Evolutionary conservation across 2,888 invertebrate species (phyloP), one percentile per base, ranked within the genome.

Genomic region (Drosophila colorata): DNA sequence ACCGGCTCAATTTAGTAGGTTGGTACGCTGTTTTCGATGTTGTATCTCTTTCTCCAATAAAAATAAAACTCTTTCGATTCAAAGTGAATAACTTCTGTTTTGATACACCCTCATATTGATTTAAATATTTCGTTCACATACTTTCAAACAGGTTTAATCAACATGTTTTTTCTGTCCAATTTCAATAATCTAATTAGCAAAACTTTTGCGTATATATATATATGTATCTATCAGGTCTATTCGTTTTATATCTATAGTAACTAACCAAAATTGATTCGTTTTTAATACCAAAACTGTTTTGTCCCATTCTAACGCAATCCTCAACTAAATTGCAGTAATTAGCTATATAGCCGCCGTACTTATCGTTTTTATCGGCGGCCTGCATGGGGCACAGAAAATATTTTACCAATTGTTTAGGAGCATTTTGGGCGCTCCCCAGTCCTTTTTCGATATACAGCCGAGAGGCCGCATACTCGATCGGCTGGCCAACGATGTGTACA

Each of bases 371-470:
- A 81, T 94, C 63, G 94, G 93, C 78, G 90, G 92, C 60, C 78
- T 94, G 77, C 85, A 85, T 46, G 94, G 93, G 20, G 93, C 94
- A 14, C 88, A 83, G 68, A 87, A 79, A 70, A 92, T 94, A 75
- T 94, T 95, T 89, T 78, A 88, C 47, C 87, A 78, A 31, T 91
- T 95, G 75, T 91, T 95, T 66, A 59, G 82, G 44, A 91, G 91
- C 79, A 90, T 94, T 74, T 84, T 95, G 70, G 92, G 92, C 69
- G 93, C 93, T 66, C 94, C 95, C 14, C 93, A 94, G 92, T 89
- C 90, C 56, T 94, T 95, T 91, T 95, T 94, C 91, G 94, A 95
- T 90, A 93, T 93, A 37, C 94, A 94, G 69, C 95, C 95, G 9
- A 88, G 93, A 72, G 95, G 95, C 67, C 93, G 95, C 56, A 93